These are phyloP conservation scores for Azorinus chamasolen DNA, from an alignment of 2,888 invertebrate genomes.

Conservation along the genomic window DNA sequence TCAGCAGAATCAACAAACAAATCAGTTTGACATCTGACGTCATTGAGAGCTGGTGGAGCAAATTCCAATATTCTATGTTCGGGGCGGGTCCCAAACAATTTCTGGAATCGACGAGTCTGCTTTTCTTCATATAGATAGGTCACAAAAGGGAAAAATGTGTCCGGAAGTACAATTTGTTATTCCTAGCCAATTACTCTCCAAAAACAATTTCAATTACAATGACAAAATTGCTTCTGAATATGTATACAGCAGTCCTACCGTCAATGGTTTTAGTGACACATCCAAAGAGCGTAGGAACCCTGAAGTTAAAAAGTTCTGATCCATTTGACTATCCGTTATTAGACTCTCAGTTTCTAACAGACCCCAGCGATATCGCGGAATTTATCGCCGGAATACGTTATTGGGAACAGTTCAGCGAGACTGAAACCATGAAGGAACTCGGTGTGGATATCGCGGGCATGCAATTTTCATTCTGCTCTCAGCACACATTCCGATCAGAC, in stretches of 20 bases:
- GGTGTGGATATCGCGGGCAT: constrained; percentile 37
- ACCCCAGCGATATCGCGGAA: constrained; percentile 88
- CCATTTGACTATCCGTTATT: constrained; percentile 93
- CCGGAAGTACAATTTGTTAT: constrained; percentile 49
- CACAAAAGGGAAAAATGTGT: constrained; percentile 19
- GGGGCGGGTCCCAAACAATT: constrained; percentile 27
- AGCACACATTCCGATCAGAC: constrained; percentile 49
- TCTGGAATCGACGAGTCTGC: constrained; percentile 31
- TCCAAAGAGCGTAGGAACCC: constrained; percentile 92
- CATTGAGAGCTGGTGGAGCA: constrained; percentile 19
- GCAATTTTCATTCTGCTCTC: constrained; percentile 43
- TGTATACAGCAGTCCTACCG: constrained; percentile 17
- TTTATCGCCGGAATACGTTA: constrained; percentile 43
- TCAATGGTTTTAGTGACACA: constrained; percentile 35
- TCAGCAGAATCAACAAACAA: constrained; percentile 17
- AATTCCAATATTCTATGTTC: constrained; percentile 42
- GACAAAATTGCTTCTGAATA: constrained; percentile 39
- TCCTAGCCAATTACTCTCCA: constrained; percentile 10
- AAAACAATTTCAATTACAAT: constrained; percentile 22
- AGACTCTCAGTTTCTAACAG: constrained; percentile 94
- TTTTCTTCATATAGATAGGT: constrained; percentile 29
- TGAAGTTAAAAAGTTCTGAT: constrained; percentile 92
- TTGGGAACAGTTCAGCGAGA: constrained; percentile 43
- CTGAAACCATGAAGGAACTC: constrained; percentile 47
- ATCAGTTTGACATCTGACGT: constrained; percentile 21